A percentile compares a stretch with the other conserved stretches of the same genome.
Evolutionary conservation across 2,888 invertebrate genomes (phyloP).

Genomic region (Drosophila picticornis): DNA sequence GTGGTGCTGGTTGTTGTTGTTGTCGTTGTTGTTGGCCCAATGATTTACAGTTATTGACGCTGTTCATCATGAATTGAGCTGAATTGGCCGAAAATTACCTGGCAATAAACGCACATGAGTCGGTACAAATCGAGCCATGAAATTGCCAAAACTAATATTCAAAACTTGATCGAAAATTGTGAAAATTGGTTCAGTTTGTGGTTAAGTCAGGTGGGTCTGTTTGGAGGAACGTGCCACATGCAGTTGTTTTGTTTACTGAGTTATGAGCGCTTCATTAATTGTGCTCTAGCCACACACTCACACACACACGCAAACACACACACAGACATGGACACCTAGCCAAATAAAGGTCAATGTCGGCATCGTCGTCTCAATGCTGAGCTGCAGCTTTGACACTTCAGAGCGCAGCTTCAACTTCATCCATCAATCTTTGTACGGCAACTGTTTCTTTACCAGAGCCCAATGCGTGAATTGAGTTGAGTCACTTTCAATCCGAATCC

Average conservation of each 20-base stretch:
- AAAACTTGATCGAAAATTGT: conserved; percentile 10
- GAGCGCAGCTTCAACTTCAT: conserved; percentile 42
- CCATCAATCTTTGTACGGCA: conserved; percentile 62
- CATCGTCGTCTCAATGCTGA: conserved; percentile 39
- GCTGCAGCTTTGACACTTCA: conserved; percentile 66
- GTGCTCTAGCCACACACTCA: conserved; percentile 29
- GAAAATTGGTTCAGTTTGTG: conserved; percentile 64
- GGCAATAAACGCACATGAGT: conserved; percentile 63
- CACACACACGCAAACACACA: too few relatives aligned
- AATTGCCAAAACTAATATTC: conserved; percentile 29
- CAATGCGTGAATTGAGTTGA: not conserved
- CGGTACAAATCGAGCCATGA: conserved; percentile 61
- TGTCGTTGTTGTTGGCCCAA: conserved; percentile 26
- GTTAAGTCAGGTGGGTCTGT: conserved; percentile 20
- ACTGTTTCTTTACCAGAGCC: conserved; percentile 6
- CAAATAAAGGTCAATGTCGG: conserved; percentile 74
- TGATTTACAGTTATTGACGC: conserved; percentile 61
- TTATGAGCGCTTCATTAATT: conserved; percentile 40
- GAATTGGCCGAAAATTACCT: conserved; percentile 35
- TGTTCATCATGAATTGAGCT: conserved; percentile 65
- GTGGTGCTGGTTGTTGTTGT: not conserved
- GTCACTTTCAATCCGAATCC: conserved; percentile 2
- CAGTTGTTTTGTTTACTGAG: conserved; percentile 36
- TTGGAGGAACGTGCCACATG: conserved; percentile 41
- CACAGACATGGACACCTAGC: not conserved